Evolutionary conservation across 2,888 invertebrate genomes (phyloP).

Genomic region (Drosophila limbata): DNA sequence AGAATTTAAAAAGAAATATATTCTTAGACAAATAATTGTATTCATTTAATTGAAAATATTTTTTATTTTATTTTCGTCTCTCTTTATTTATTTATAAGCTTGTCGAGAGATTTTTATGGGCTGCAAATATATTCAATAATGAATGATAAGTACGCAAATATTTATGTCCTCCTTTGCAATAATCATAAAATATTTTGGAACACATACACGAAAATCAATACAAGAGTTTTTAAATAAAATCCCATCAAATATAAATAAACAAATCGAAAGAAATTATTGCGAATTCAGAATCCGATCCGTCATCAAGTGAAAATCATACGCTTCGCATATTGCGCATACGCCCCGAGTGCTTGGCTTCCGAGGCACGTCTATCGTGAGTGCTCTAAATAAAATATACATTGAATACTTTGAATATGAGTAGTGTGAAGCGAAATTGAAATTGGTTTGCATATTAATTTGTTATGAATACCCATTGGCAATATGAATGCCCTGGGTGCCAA

Average conservation of each 20-base stretch:
- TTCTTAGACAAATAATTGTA: conserved; percentile 36
- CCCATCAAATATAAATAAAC: conserved; percentile 48
- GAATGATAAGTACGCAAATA: conserved; percentile 16
- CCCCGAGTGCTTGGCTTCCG: conserved; percentile 23
- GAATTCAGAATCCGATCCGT: conserved; percentile 73
- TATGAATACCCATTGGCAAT: conserved; percentile 32
- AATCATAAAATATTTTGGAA: conserved; percentile 10
- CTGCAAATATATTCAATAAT: conserved; percentile 22
- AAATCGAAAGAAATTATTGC: conserved; percentile 51
- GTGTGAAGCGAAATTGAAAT: conserved; percentile 52
- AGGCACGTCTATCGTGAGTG: conserved; percentile 43
- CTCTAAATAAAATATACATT: conserved; percentile 39
- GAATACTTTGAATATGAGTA: conserved; percentile 28
- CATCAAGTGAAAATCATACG: conserved; percentile 50
- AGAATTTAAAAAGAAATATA: conserved; percentile 23
- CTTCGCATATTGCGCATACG: conserved; percentile 47
- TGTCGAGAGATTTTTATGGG: conserved; percentile 19
- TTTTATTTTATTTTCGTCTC: conserved; percentile 13
- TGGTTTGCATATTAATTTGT: conserved; percentile 25
- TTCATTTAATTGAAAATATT: conserved; percentile 27
- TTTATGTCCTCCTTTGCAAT: conserved; percentile 12
- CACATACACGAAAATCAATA: conserved; percentile 1
- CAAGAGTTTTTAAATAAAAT: conserved; percentile 19
- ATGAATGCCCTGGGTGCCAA: conserved; percentile 24
- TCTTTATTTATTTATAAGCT: conserved; percentile 5